A percentile compares a stretch with the other conserved stretches of the same genome.
Conservation (phyloP, 2,888 invertebrate genomes). For the Resseliella maxima region DNA sequence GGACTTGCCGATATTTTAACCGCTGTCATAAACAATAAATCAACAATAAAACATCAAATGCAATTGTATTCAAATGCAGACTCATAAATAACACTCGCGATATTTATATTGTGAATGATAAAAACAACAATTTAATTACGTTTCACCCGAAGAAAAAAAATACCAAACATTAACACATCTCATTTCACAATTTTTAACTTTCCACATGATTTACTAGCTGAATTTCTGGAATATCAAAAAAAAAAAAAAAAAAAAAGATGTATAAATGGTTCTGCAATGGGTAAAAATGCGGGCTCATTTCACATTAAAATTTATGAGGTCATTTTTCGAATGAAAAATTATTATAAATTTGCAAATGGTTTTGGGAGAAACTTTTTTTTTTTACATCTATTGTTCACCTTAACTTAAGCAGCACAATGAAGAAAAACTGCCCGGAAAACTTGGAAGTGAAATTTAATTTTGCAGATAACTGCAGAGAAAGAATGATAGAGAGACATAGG, state of each 20-base stretch:
- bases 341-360: background rate
- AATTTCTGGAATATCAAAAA: background rate
- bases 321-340: conserved; percentile 2
- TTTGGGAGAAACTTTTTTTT: background rate
- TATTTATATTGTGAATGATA: background rate
- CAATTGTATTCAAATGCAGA: background rate
- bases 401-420: background rate
- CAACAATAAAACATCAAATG: background rate
- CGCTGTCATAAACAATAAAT: conserved; percentile 8
- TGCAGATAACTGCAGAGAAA: background rate
- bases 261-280: background rate
- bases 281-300: background rate
- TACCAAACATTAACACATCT: conserved; percentile 1
- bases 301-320: conserved; percentile 25
- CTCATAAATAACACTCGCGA: background rate
- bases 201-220: background rate
- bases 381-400: background rate
- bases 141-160: background rate
- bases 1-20: background rate
- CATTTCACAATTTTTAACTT: background rate
- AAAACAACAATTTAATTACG: background rate
- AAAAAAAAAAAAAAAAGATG: background rate
- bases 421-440: background rate
- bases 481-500: too few species aligned
- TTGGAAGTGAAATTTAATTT: conserved; percentile 20